phyloP scores from a whole-genome alignment of 2,113 vertebrate genomes.

The Marmota flaviventris region DNA sequence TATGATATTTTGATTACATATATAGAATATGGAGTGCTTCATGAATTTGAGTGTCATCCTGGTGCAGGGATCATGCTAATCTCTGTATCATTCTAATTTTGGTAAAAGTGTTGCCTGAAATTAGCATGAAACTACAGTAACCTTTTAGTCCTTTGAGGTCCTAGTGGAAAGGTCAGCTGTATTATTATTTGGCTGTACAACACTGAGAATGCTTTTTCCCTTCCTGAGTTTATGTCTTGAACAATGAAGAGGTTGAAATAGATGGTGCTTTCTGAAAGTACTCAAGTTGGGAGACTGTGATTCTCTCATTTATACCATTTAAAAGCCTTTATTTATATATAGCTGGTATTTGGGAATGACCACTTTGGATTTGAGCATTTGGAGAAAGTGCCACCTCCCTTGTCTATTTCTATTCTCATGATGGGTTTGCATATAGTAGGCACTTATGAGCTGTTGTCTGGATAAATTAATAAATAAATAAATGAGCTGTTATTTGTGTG shows the following conservation, averaged over 20 bases:
- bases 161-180: constrained; percentile 38
- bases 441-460: not conserved
- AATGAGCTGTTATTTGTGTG: constrained; percentile 17
- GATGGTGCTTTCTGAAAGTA: not conserved
- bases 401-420: constrained; percentile 10
- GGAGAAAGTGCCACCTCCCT: not conserved
- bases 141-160: not conserved
- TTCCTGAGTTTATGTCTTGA: constrained; percentile 2
- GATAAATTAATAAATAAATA: not conserved
- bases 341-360: not conserved
- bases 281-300: not conserved
- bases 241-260: not conserved
- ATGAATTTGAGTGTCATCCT: not conserved
- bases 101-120: not conserved
- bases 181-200: constrained; percentile 50
- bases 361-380: not conserved
- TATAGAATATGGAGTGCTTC: not conserved
- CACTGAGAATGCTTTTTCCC: not conserved
- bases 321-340: not conserved
- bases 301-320: not conserved
- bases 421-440: not conserved
- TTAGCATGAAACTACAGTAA: not conserved
- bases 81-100: not conserved
- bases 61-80: not conserved
- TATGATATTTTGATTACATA: not conserved